Evolutionary conservation across 37 sponge, comb jelly and placozoan genomes (phyloP), one percentile per base, ranked within the genome.

Genomic region (Mnemiopsis leidyi): DNA sequence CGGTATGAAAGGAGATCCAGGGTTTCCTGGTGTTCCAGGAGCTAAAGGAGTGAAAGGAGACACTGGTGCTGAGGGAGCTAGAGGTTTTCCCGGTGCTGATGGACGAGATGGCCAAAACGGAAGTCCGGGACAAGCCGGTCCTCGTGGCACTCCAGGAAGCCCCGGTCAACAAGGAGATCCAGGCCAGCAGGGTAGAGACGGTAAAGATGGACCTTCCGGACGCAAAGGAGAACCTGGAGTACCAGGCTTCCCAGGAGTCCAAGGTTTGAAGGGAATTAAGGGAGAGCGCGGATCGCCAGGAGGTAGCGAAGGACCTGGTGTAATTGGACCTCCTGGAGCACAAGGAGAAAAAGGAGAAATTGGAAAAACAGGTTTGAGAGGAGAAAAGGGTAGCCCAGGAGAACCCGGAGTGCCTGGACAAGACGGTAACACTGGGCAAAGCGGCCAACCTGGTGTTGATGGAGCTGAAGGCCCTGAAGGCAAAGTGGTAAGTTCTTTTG

Each of bases 21-120:
- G 82, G 34, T 18, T 36, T 25, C 73, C 73, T 13, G 79, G 79
- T 16, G 32, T 77, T 9, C 40, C 90, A 18, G 90, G 90, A 38
- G 90, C n/a, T 18, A 38, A 85, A 37, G 90, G 90, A 85, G 48
- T 25, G 16, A 85, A 38, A n/a, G 90, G 90, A 39, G 90, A 85
- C 3, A 26, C 5, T 31, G 82, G 82, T 23, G 33, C 21, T 36
- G 23, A 38, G 23, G 90, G 90, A 85, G 61, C 38, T 0, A 18
- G 26, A 1, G 90, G 90, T n/a, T 35, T 39, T 16, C 90, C 90
- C 24, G 90, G 90, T 23, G 35, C 61, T 38, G 90, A 85, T 39
- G 90, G 90, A 40, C 21, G 23, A 9, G 69, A 69, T 92, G 92
- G 92, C 18, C 38, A 35, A 20, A 61, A 69, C 0, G 93, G 71